Evolutionary conservation across 2,113 vertebrate genomes (phyloP), one percentile per base, ranked within the genome.

Genomic region (Indicator indicator): DNA sequence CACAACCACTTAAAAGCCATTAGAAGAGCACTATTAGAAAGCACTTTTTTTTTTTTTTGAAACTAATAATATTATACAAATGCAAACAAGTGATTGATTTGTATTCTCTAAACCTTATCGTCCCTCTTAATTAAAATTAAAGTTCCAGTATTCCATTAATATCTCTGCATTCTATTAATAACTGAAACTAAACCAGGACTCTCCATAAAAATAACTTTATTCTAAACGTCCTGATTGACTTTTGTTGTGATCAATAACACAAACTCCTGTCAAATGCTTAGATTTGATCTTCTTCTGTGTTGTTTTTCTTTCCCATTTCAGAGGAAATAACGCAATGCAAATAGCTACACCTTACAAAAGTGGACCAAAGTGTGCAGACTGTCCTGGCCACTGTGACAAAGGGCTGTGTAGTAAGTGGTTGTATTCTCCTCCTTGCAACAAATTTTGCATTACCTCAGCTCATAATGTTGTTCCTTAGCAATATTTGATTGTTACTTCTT

Each of bases 351-450:
- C 98, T 75, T 98, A 98, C 83, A 94, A 38, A 30, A n/a, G 6
- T 0, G 97, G 97, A 40, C 19, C 16, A 12, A 56, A 55, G 56
- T 98, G 97, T 86, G 88, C 36, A 56, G 96, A 96, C 9, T 98
- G 98, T 56, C 97, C 96, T 2, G 27, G 76, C 5, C 6, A 95
- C 73, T 98, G 97, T 60, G 97, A 98, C 21, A 79, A 78, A 55
- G 93, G 94, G 30, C 97, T 98, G 40, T 98, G 97, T 80, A 98
- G 98, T 98, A 97, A 97, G 98, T 98, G 27, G 17, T 38, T 19
- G 4, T 9, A 18, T 46, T 58, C 58, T 67, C 5, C n/a, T 68
- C 21, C 42, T 70, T 38, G 19, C 28, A 4, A 44, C 46, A 76
- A 72, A 8, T 26, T 6, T 19, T 38, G 19, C 16, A 4, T 16